Evolutionary conservation across 2,113 vertebrate genomes (phyloP), one percentile per base, ranked within the genome.

Genomic region (Mastomys coucha): DNA sequence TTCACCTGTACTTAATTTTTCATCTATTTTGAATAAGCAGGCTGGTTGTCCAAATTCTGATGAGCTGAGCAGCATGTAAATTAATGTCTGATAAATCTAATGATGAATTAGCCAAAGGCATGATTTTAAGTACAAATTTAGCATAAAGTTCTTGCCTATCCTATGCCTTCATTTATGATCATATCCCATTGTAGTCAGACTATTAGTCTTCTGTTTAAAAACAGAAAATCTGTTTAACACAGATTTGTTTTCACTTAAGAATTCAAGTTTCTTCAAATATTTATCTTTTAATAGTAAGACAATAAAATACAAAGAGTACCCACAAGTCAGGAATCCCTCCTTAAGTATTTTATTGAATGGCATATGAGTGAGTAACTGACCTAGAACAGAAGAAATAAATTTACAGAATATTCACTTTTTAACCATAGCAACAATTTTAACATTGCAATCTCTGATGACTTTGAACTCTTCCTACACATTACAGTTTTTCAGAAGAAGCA

Each of bases 261-360:
- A 85, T 91, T 95, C 56, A 93, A 69, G 58, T 90, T 33, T 20
- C 16, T 92, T 76, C 7, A 24, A 82, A 56, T 14, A 11, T 93
- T 96, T 42, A 49, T 72, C 60, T 89, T 91, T 91, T 82, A 69
- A 39, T 20, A 78, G 5, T 73, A 14, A 36, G 67, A 72, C 10
- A 36, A 69, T 33, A 69, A 92, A 89, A n/a, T 70, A 5, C 58
- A 58, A 31, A 14, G 92, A 76, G 11, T 60, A 67, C 16, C 58
- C 85, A 51, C 75, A 56, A 78, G 70, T 33, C 24, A 96, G 49
- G 26, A 86, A 69, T 51, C 7, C 4, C 7, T 63, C 17, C 65
- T 75, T 94, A 95, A 94, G 92, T 53, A 77, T 90, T 94, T 49
- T 94, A 93, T 51, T 92, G 45, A 95, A 93, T 4, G 86, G 73